These are phyloP conservation scores for Microtus agrestis DNA, from an alignment of 2,797 vertebrate species.

Conservation along the genomic window DNA sequence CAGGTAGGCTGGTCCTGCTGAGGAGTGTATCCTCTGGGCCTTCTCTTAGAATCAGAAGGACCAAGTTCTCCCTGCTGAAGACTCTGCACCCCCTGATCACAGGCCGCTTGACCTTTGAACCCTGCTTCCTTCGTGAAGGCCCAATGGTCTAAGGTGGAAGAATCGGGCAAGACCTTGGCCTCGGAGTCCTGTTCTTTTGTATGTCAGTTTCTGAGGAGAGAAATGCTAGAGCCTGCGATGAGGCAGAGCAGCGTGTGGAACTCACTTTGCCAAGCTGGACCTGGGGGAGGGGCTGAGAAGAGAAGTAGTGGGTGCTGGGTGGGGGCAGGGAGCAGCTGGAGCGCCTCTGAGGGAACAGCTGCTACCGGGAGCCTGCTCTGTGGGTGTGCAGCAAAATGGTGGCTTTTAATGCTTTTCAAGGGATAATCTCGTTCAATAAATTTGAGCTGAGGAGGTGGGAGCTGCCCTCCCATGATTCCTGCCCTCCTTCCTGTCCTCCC, in stretches of 20 bases:
- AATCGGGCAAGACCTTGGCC: not conserved
- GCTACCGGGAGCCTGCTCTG: not conserved
- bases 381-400: conserved; percentile 66
- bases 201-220: conserved; percentile 32
- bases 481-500: not conserved
- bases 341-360: conserved; percentile 59
- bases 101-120: not conserved
- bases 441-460: conserved; percentile 68
- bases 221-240: conserved; percentile 29
- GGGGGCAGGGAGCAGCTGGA: conserved; percentile 62
- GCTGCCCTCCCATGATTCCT: conserved; percentile 7
- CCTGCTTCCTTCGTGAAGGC: not conserved
- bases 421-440: conserved; percentile 46
- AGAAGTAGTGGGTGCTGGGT: not conserved
- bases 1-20: not conserved
- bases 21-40: not conserved
- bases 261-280: not conserved
- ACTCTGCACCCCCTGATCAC: not conserved
- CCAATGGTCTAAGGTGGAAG: not conserved
- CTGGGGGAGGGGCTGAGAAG: conserved; percentile 23
- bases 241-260: not conserved
- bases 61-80: not conserved
- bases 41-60: not conserved
- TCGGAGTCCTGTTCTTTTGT: not conserved
- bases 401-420: conserved; percentile 76